Evolutionary conservation across 1,140 invertebrate species (phyloP), one percentile per base, ranked within the genome.

Genomic region (Cydia amplana): DNA sequence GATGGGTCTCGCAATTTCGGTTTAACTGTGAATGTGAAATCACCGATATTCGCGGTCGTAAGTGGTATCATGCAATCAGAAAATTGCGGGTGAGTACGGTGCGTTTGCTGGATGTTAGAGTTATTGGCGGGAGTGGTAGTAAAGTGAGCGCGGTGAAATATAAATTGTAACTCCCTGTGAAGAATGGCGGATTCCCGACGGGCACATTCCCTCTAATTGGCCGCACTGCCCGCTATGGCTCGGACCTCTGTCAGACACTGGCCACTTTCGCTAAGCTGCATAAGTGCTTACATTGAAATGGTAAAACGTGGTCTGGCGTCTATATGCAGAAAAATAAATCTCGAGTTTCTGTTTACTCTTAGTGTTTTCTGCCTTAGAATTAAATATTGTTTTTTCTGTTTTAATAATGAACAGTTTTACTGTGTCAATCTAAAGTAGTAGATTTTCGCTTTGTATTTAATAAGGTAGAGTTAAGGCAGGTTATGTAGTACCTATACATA

Each of bases 181-280:
- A 83, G 76, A 76, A 74, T 74, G 51, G 63, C 46, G 51, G 79
- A 70, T 70, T 81, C 76, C 80, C 77, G 76, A 83, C 82, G 82
- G 83, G 81, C 82, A 79, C 88, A 89, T 91, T 90, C 90, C 90
- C 75, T 87, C 86, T 91, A 91, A 91, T 91, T 91, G 88, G 80
- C 84, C 81, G 75, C 77, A 77, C 76, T 76, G 77, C 86, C 85
- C 80, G 77, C 73, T 89, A 90, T 86, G 89, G 88, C 78, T 81
- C 75, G 81, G 77, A 75, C 79, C 77, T 79, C 83, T 78, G 81
- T 77, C 79, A 82, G 75, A 82, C 79, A 79, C 80, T 77, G 84
- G 79, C 84, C 85, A 91, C 89, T 90, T 89, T 90, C 85, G 83
- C 80, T 82, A 73, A 75, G 32, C n/a, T 70, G 65, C 65, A 43